A percentile compares a stretch with the other conserved stretches of the same genome.
Evolutionary conservation across 2,113 vertebrate genomes (phyloP).

Genomic region (Ciconia boyciana): DNA sequence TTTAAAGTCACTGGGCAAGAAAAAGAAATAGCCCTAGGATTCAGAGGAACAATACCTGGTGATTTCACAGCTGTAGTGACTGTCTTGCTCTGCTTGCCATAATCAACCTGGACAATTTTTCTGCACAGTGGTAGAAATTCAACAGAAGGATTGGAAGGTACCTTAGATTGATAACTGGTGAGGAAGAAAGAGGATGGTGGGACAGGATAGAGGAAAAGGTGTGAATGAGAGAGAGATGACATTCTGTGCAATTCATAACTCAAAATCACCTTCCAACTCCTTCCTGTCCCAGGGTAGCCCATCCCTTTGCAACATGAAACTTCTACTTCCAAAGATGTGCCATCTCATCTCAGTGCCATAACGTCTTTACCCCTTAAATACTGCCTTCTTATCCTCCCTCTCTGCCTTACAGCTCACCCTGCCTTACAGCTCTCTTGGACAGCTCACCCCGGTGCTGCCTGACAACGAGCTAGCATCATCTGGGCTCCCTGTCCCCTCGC

Average conservation of each 20-base stretch:
- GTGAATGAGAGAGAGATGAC: not conserved
- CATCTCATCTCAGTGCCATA: not conserved
- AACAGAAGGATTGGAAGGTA: not conserved
- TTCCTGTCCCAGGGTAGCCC: not conserved
- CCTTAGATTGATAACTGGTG: not conserved
- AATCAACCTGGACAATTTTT: not conserved
- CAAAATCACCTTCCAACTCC: not conserved
- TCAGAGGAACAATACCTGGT: not conserved
- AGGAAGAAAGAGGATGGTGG: not conserved
- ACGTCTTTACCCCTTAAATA: not conserved
- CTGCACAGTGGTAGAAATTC: not conserved
- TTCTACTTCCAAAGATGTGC: not conserved
- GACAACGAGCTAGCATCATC: accelerated
- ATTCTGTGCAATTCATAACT: not conserved
- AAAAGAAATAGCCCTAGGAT: not conserved
- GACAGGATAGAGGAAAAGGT: not conserved
- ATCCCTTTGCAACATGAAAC: not conserved
- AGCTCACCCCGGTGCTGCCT: not conserved
- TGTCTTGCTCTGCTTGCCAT: not conserved
- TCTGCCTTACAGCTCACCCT: not conserved
- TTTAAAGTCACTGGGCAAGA: not conserved
- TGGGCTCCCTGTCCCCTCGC: not conserved
- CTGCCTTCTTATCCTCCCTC: not conserved
- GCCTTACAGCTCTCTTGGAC: not conserved
- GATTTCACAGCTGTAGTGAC: not conserved